Evolutionary conservation across 2,888 invertebrate genomes (phyloP).

Genomic region (Drosophila emarginata): DNA sequence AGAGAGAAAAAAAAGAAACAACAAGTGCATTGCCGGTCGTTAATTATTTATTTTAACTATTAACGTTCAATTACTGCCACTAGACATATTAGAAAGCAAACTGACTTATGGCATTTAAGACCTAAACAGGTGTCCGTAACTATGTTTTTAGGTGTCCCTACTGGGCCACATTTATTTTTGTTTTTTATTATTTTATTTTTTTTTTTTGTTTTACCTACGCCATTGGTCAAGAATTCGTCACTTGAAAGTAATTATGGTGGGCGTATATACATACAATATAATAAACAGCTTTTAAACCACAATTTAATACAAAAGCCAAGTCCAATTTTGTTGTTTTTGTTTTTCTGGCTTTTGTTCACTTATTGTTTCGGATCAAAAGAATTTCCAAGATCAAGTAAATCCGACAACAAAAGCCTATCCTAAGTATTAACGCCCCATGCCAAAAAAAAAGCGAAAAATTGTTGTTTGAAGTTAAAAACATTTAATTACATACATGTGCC

Average conservation of each 20-base stretch:
- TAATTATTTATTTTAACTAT: conserved; percentile 58
- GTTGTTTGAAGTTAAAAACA: conserved; percentile 31
- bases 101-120: conserved; percentile 23
- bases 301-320: neutral
- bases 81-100: conserved; percentile 53
- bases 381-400: conserved; percentile 16
- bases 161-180: too few species aligned
- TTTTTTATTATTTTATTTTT: too few species aligned
- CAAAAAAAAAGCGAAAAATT: conserved; percentile 22
- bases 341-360: neutral
- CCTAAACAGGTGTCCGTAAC: conserved; percentile 29
- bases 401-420: conserved; percentile 1
- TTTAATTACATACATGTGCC: conserved; percentile 24
- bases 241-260: neutral
- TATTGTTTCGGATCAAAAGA: neutral
- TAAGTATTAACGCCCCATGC: neutral
- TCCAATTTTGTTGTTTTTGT: too few species aligned
- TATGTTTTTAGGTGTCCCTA: conserved; percentile 3
- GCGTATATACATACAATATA: neutral
- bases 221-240: conserved; percentile 6
- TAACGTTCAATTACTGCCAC: conserved; percentile 53
- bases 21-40: conserved; percentile 49
- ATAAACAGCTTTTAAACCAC: conserved; percentile 5
- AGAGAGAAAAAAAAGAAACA: neutral
- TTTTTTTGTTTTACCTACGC: neutral